A percentile compares a stretch with the other conserved stretches of the same genome.
Conservation (phyloP, 2,113 vertebrate species). For the Piprites chloris region DNA sequence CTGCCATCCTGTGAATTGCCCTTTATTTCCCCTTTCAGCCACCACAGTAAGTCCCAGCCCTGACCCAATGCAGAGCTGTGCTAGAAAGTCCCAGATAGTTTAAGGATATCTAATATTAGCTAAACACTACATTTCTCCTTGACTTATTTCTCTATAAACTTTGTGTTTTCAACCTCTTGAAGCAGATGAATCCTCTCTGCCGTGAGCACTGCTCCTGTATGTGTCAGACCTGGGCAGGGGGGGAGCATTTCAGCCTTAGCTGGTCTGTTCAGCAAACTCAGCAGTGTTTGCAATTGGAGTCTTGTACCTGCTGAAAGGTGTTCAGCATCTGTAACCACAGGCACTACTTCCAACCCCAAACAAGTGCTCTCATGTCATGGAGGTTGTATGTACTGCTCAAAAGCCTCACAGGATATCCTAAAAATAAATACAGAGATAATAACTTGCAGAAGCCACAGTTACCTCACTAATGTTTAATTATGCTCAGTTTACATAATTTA, state of each 20-base stretch:
- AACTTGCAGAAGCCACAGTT: not conserved
- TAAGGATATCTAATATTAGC: not conserved
- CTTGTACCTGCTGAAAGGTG: not conserved
- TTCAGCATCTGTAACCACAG: not conserved
- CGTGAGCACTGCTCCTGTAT: not conserved
- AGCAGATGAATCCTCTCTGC: not conserved
- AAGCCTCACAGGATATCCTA: not conserved
- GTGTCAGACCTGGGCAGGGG: too few species aligned
- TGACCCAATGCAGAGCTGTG: not conserved
- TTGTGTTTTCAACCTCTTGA: not conserved
- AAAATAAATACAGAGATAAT: not conserved
- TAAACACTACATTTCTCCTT: not conserved
- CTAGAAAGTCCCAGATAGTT: not conserved
- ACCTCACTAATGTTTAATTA: not conserved
- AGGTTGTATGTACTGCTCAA: not conserved
- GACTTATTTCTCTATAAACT: not conserved
- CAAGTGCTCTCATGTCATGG: not conserved
- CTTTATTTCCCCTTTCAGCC: not conserved
- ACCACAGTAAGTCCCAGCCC: not conserved
- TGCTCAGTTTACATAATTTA: not conserved
- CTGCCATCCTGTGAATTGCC: not conserved
- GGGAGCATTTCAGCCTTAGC: not conserved
- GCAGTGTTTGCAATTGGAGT: accelerated
- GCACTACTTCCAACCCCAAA: not conserved
- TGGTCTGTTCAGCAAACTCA: not conserved